These are phyloP conservation scores for Mongoloraphidia duomilia DNA, from an alignment of 2,888 invertebrate genomes.

Conservation along the genomic window DNA sequence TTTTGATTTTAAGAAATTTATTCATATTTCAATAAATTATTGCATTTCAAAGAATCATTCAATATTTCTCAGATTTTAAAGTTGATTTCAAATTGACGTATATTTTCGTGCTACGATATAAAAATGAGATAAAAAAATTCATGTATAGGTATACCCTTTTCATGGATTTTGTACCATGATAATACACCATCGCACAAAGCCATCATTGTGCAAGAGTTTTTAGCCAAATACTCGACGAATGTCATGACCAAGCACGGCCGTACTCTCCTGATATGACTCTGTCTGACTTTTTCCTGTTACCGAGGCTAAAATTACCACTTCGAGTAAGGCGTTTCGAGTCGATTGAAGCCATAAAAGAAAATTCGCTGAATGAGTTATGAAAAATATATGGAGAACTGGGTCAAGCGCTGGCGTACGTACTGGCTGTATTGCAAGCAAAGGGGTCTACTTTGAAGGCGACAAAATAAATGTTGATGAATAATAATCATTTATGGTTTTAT, in stretches of 20 bases:
- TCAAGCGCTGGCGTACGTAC: slow-evolving; percentile 15
- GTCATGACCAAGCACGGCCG: slow-evolving; percentile 12
- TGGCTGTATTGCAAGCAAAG: too few relatives aligned
- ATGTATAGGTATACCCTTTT: too few relatives aligned
- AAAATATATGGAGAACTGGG: slow-evolving; percentile 14
- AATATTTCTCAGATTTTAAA: too few relatives aligned
- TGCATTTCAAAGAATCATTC: too few relatives aligned
- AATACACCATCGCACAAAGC: slow-evolving; percentile 10
- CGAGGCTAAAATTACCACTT: slow-evolving; percentile 9
- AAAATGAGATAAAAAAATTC: too few relatives aligned
- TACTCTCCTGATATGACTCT: slow-evolving; percentile 13
- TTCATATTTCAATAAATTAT: too few relatives aligned
- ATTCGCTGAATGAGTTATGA: slow-evolving; percentile 3
- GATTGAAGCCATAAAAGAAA: slow-evolving; percentile 4
- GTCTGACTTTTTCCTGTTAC: slow-evolving; percentile 13
- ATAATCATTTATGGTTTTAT: too few relatives aligned
- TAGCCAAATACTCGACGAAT: slow-evolving; percentile 12
- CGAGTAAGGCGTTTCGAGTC: slow-evolving; percentile 10
- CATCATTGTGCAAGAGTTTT: slow-evolving; percentile 9
- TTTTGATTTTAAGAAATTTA: too few relatives aligned
- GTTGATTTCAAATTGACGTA: too few relatives aligned
- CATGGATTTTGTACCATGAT: slow-evolving; percentile 14
- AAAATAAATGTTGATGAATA: slow-evolving; percentile 7
- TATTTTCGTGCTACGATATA: too few relatives aligned
- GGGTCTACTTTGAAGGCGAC: slow-evolving; percentile 16